Conservation (phyloP, 2,888 invertebrate genomes). For the Diarsia brunnea region DNA sequence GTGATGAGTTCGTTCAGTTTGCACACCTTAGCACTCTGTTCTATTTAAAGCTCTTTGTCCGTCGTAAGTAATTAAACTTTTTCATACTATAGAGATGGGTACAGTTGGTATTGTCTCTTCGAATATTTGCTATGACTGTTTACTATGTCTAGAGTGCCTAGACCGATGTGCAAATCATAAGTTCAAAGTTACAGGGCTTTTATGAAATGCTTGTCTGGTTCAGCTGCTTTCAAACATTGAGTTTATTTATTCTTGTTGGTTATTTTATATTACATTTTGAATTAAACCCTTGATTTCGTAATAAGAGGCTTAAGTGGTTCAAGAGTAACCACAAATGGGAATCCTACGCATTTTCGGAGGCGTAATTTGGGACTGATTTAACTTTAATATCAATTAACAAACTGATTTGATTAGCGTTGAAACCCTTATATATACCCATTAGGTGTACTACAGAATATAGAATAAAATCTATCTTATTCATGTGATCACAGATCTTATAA, state of each 20-base stretch:
- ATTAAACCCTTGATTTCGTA: neutral
- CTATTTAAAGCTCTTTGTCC: neutral
- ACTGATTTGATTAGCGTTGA: neutral
- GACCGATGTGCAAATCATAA: conserved; percentile 29
- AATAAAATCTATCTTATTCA: neutral
- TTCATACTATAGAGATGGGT: conserved; percentile 35
- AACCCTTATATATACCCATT: neutral
- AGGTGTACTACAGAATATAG: neutral
- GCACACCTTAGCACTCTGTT: conserved; percentile 11
- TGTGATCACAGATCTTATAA: neutral
- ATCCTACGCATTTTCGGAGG: neutral
- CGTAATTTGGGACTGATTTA: neutral
- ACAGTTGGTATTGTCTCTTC: conserved; percentile 28
- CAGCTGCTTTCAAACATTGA: neutral
- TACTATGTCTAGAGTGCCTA: conserved; percentile 47
- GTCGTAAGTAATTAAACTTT: conserved; percentile 53
- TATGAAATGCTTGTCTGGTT: neutral
- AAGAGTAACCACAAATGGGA: neutral
- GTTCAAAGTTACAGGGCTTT: conserved; percentile 4
- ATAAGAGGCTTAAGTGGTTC: neutral
- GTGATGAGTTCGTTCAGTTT: neutral
- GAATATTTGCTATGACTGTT: conserved; percentile 44
- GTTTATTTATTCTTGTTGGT: neutral
- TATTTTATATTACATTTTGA: neutral
- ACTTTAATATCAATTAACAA: neutral